These are phyloP conservation scores for Halocynthia aurantium DNA, from an alignment of 23 tunicate species.

Conservation along the genomic window DNA sequence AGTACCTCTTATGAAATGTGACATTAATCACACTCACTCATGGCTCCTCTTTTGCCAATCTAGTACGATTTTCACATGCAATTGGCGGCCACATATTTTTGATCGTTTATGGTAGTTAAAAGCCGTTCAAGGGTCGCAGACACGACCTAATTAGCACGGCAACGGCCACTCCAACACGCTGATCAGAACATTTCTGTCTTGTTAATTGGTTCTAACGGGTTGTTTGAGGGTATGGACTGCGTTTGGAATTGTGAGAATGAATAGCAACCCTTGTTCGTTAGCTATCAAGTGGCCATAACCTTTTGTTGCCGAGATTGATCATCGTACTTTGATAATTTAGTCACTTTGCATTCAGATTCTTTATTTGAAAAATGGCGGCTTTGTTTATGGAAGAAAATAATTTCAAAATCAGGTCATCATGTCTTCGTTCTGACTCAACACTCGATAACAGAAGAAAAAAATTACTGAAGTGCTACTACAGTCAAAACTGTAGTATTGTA, in stretches of 20 bases:
- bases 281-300: too few species aligned
- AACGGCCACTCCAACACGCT: slow-evolving; percentile 16
- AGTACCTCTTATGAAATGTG: too few species aligned
- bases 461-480: too few species aligned
- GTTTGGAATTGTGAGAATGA: slow-evolving; percentile 12
- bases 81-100: slow-evolving; percentile 9
- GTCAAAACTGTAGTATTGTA: too few species aligned
- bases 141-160: slow-evolving; percentile 18
- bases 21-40: not conserved
- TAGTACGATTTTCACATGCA: not conserved
- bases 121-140: slow-evolving; percentile 18
- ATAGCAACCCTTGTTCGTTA: slow-evolving; percentile 10
- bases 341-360: too few species aligned
- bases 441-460: too few species aligned
- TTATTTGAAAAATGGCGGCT: too few species aligned
- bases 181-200: slow-evolving; percentile 14
- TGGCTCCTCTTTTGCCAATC: not conserved
- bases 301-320: too few species aligned
- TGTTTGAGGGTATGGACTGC: not conserved
- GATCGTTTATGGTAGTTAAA: not conserved
- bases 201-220: slow-evolving; percentile 11
- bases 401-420: too few species aligned
- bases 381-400: too few species aligned
- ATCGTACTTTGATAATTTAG: too few species aligned
- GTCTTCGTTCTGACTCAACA: too few species aligned